Percentiles rank a stretch among this genome's conserved stretches.
Evolutionary conservation across 2,888 invertebrate species (phyloP).

Genomic region (Tenthredo amoena): DNA sequence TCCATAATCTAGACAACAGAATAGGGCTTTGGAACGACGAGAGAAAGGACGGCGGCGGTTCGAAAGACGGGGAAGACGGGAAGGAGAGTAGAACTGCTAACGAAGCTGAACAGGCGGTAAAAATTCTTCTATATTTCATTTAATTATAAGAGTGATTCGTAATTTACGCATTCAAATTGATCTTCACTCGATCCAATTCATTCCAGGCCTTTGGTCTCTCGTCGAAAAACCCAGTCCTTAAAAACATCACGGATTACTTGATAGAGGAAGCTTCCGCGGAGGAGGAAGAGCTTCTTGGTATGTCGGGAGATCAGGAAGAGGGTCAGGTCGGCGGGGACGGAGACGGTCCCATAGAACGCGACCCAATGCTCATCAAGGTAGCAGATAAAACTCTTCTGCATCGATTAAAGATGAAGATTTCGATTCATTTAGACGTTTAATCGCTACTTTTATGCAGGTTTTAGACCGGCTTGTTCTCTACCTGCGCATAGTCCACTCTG

Average conservation of each 20-base stretch:
- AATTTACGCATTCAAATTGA: not conserved
- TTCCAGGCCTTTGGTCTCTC: conserved; percentile 83
- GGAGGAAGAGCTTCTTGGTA: conserved; percentile 95
- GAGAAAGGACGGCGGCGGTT: conserved; percentile 72
- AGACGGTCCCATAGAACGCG: conserved; percentile 84
- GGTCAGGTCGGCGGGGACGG: conserved; percentile 78
- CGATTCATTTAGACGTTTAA: no score
- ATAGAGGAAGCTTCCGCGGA: conserved; percentile 99
- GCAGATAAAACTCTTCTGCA: conserved; percentile 65
- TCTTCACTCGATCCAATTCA: not conserved
- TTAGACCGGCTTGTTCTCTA: conserved; percentile 93
- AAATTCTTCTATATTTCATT: not conserved
- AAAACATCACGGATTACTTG: conserved; percentile 97
- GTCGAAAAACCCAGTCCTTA: conserved; percentile 95
- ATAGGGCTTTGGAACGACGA: conserved; percentile 88
- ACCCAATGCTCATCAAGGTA: conserved; percentile 86
- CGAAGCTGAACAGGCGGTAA: conserved; percentile 72
- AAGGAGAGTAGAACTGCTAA: conserved; percentile 66
- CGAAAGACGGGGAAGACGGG: conserved; percentile 64
- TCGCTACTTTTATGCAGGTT: conserved; percentile 72
- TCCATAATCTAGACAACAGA: conserved; percentile 93
- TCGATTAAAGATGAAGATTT: not conserved
- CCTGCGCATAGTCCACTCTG: conserved; percentile 97
- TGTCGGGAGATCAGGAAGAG: conserved; percentile 80
- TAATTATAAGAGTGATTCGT: not conserved